A percentile compares a stretch with the other conserved stretches of the same genome.
These are phyloP conservation scores for Rhinoptilus africanus DNA, from an alignment of 2,113 vertebrate genomes.

Conservation along the genomic window DNA sequence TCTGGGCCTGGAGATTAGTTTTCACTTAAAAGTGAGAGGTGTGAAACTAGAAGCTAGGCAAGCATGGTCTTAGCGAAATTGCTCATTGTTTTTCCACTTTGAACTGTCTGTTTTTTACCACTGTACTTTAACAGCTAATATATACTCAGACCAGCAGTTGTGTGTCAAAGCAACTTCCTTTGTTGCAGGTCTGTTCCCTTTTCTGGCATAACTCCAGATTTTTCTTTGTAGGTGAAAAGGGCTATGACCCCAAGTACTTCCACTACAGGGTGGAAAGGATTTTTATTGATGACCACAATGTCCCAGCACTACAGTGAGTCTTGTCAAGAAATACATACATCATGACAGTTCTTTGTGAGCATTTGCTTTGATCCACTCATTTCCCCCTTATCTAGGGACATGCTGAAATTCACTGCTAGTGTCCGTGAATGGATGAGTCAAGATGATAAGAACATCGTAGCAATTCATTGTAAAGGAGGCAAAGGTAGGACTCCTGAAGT, in stretches of 20 bases:
- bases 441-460: conserved; percentile 83
- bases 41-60: background rate
- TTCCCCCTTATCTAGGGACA: conserved; percentile 77
- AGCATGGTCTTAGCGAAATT: background rate
- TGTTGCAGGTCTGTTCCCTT: background rate
- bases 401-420: conserved; percentile 84
- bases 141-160: background rate
- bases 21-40: background rate
- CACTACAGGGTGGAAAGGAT: conserved; percentile 88
- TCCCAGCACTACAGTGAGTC: conserved; percentile 87
- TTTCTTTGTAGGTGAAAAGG: conserved; percentile 85
- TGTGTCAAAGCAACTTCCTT: background rate
- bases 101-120: background rate
- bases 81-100: background rate
- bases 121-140: background rate
- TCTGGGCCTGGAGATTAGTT: background rate
- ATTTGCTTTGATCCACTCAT: background rate
- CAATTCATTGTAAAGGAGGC: conserved; percentile 94
- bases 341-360: fast-evolving
- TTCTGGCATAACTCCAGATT: background rate
- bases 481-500: conserved; percentile 79
- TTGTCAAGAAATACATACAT: background rate
- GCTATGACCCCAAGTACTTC: conserved; percentile 89
- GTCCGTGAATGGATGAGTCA: conserved; percentile 87
- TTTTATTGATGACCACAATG: conserved; percentile 94